Percentiles rank a stretch among this genome's conserved stretches.
phyloP scores from a whole-genome alignment of 2,113 vertebrate genomes.

The Macrotis lagotis region DNA sequence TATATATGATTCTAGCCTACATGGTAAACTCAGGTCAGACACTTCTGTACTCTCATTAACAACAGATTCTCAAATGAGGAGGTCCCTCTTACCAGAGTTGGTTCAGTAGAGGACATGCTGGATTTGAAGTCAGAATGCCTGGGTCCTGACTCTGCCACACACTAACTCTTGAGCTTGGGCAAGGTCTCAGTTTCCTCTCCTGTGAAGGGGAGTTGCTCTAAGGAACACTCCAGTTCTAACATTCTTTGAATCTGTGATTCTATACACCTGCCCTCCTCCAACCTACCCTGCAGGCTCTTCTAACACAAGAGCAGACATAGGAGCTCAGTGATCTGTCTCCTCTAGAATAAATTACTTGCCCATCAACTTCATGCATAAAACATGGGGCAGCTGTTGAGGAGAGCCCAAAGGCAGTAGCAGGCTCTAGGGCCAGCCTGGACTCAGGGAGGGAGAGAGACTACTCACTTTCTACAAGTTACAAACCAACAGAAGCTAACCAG shows the following conservation, averaged over 20 bases:
- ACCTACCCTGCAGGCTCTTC: neutral
- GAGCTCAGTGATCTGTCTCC: slow-evolving; percentile 34
- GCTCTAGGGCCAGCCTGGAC: slow-evolving; percentile 18
- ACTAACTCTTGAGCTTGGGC: neutral
- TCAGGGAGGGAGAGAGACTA: slow-evolving; percentile 19
- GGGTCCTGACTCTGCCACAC: neutral
- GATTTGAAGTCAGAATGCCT: neutral
- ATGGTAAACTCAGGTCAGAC: neutral
- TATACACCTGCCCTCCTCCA: slow-evolving; percentile 3
- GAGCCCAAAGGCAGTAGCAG: slow-evolving; percentile 32
- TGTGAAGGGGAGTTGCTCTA: neutral
- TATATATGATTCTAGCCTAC: neutral
- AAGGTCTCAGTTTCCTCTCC: neutral
- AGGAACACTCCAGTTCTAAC: neutral
- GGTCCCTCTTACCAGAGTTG: neutral
- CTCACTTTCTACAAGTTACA: slow-evolving; percentile 3
- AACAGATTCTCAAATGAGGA: too few species aligned
- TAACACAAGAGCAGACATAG: slow-evolving; percentile 43
- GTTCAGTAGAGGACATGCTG: neutral
- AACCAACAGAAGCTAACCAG: slow-evolving; percentile 17
- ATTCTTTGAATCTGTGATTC: neutral
- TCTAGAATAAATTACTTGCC: slow-evolving; percentile 85
- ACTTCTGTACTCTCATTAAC: neutral
- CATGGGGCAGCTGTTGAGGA: slow-evolving; percentile 83
- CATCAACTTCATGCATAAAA: slow-evolving; percentile 92